Conservation (phyloP, 1,140 invertebrate species). For the Cyphomyrmex costatus region DNA sequence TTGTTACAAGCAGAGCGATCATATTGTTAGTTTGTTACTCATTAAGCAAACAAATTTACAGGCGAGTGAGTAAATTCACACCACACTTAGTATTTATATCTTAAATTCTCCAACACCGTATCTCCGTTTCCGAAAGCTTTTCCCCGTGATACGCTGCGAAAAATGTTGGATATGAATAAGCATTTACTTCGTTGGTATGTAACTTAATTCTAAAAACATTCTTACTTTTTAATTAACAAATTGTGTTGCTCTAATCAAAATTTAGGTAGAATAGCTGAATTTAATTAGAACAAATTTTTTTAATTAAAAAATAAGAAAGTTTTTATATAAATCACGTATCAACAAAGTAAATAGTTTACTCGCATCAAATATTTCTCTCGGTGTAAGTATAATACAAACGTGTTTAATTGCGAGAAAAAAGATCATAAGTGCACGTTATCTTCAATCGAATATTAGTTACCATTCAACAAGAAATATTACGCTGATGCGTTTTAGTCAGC, state of each 20-base stretch:
- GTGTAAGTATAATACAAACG: slow-evolving; percentile 4
- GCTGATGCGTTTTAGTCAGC: slow-evolving; percentile 31
- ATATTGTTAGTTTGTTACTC: slow-evolving; percentile 54
- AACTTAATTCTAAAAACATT: too few relatives aligned
- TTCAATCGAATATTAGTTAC: slow-evolving; percentile 2
- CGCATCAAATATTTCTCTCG: too few relatives aligned
- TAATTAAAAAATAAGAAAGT: too few relatives aligned
- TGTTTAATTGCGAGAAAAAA: slow-evolving; percentile 42
- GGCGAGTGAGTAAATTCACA: slow-evolving; percentile 31
- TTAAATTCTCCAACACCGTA: slow-evolving; percentile 32
- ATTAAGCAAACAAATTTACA: slow-evolving; percentile 43
- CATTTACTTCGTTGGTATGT: too few relatives aligned
- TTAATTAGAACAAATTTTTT: too few relatives aligned
- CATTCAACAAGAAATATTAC: slow-evolving; percentile 11
- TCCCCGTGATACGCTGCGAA: too few relatives aligned
- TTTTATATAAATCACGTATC: too few relatives aligned
- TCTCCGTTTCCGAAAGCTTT: neutral
- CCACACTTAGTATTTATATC: slow-evolving; percentile 13
- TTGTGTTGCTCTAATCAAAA: too few relatives aligned
- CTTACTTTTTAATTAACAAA: too few relatives aligned
- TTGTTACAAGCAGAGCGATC: slow-evolving; percentile 39
- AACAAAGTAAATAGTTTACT: too few relatives aligned
- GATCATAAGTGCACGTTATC: neutral
- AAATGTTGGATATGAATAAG: too few relatives aligned
- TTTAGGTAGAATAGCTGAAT: too few relatives aligned